Percentiles rank a stretch among this genome's conserved stretches.
Evolutionary conservation across 2,888 invertebrate species (phyloP).

Genomic region (Antheraea yamamai): DNA sequence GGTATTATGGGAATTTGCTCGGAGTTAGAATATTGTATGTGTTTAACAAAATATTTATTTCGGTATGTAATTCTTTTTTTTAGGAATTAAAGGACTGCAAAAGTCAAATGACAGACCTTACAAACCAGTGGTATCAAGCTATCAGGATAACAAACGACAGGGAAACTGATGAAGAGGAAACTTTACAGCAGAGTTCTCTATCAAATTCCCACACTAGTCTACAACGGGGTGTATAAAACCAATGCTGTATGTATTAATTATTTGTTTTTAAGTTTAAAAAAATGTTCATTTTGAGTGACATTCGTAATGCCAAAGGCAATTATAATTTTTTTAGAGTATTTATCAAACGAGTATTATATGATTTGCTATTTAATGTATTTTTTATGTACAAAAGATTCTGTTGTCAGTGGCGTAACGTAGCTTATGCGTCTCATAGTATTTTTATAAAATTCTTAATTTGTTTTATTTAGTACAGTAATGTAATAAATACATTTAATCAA

Average conservation of each 20-base stretch:
- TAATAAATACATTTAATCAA: too few relatives aligned
- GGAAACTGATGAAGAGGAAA: slow-evolving; percentile 89
- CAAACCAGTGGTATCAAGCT: slow-evolving; percentile 98
- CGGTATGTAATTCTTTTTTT: neutral
- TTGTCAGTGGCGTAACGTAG: neutral
- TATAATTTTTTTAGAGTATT: neutral
- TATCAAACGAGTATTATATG: neutral
- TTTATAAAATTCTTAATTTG: neutral
- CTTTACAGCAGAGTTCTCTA: slow-evolving; percentile 62
- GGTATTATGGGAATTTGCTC: too few relatives aligned
- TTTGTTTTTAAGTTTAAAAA: neutral
- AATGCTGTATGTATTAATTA: neutral
- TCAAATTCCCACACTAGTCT: slow-evolving; percentile 67
- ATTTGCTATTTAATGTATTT: slow-evolving; percentile 8
- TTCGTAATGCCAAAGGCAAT: slow-evolving; percentile 14
- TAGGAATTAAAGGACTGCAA: slow-evolving; percentile 97
- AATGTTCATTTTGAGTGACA: slow-evolving; percentile 20
- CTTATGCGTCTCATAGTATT: too few relatives aligned
- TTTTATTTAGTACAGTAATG: neutral
- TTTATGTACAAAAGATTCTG: slow-evolving; percentile 24
- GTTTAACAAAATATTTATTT: neutral
- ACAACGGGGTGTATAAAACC: slow-evolving; percentile 60
- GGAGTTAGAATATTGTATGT: neutral
- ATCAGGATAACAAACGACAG: slow-evolving; percentile 94
- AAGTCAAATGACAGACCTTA: slow-evolving; percentile 97